Evolutionary conservation across 1,140 invertebrate species (phyloP).

Genomic region (Drosophila busckii): DNA sequence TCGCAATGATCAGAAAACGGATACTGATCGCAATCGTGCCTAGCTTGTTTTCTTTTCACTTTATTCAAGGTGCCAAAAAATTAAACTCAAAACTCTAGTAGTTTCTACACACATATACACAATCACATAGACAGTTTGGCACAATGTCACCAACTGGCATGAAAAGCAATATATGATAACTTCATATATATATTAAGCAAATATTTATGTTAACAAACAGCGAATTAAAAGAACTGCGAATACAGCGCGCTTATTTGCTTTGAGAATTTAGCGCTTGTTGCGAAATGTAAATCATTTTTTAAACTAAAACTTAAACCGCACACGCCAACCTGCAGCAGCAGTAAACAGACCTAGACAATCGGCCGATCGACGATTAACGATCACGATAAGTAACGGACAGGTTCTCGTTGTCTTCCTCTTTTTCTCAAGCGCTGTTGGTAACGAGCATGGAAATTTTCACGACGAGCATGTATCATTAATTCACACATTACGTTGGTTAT

Average conservation of each 20-base stretch:
- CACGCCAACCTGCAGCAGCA: slow-evolving; percentile 32
- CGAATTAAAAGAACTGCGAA: slow-evolving; percentile 51
- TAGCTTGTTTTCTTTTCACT: slow-evolving; percentile 55
- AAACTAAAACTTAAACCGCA: slow-evolving; percentile 47
- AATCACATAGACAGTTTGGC: slow-evolving; percentile 1
- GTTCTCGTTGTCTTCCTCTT: no score
- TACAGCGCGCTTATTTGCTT: slow-evolving; percentile 56
- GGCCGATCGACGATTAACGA: slow-evolving; percentile 11
- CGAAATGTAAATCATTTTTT: slow-evolving; percentile 63
- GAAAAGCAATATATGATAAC: slow-evolving; percentile 28
- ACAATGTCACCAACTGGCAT: slow-evolving; percentile 50
- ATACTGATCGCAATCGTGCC: slow-evolving; percentile 48
- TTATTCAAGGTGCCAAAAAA: slow-evolving; percentile 62
- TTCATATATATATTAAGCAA: slow-evolving; percentile 57
- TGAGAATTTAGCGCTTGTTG: slow-evolving; percentile 66
- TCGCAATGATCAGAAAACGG: slow-evolving; percentile 59
- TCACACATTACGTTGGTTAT: slow-evolving; percentile 24
- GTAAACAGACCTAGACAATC: slow-evolving; percentile 22
- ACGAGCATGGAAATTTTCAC: slow-evolving; percentile 52
- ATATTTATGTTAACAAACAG: slow-evolving; percentile 64
- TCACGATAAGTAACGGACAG: slow-evolving; percentile 9
- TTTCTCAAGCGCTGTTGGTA: slow-evolving; percentile 13
- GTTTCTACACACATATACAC: slow-evolving; percentile 49
- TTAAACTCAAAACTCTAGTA: slow-evolving; percentile 58
- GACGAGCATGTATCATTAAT: slow-evolving; percentile 48